These are phyloP conservation scores for Myodes glareolus DNA, from an alignment of 2,113 vertebrate genomes.

Conservation along the genomic window DNA sequence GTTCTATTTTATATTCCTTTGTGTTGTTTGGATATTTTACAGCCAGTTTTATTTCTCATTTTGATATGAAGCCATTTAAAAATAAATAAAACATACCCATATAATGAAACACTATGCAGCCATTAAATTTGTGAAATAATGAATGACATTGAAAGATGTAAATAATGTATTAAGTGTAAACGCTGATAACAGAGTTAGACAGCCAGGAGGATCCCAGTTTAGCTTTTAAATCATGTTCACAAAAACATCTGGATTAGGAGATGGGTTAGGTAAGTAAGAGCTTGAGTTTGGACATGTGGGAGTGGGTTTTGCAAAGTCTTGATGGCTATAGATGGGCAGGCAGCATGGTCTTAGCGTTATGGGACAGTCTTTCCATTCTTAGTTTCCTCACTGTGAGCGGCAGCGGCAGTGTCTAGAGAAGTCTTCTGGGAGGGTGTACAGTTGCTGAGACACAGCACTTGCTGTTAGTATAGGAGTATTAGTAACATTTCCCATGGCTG, in stretches of 20 bases:
- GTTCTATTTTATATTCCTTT: slow-evolving; percentile 5
- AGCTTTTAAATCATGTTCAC: neutral
- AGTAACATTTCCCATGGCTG: neutral
- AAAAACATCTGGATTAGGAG: neutral
- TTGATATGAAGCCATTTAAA: slow-evolving; percentile 53
- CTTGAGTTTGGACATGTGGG: neutral
- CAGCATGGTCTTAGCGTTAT: neutral
- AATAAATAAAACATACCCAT: slow-evolving; percentile 62
- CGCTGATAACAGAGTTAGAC: slow-evolving; percentile 9
- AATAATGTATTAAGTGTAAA: slow-evolving; percentile 50
- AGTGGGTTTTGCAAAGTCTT: neutral
- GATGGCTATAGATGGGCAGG: neutral
- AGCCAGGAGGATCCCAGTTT: neutral
- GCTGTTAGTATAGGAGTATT: neutral
- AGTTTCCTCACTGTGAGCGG: neutral
- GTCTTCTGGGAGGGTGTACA: neutral
- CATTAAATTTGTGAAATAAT: slow-evolving; percentile 53
- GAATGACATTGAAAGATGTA: slow-evolving; percentile 41
- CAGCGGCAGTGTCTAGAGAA: neutral
- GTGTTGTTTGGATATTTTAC: slow-evolving; percentile 53
- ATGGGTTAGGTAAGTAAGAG: neutral
- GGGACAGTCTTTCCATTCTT: neutral
- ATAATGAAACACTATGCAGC: slow-evolving; percentile 50
- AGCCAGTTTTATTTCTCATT: slow-evolving; percentile 37
- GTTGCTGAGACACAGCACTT: neutral